These are phyloP conservation scores for Baryphthengus martii DNA, from an alignment of 2,113 vertebrate species.

Conservation along the genomic window DNA sequence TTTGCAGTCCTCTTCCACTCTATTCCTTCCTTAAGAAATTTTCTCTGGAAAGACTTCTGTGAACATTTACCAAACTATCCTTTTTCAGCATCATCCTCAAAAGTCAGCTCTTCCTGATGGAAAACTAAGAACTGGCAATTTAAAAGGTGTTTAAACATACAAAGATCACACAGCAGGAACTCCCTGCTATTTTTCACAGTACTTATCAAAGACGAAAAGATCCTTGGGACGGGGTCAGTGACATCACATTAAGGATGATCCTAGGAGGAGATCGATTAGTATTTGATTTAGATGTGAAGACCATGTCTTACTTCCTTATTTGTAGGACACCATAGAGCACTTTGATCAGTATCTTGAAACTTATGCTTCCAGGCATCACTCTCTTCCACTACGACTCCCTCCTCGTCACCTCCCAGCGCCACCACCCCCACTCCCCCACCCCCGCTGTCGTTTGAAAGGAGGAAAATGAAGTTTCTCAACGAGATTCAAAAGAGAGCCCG, in stretches of 20 bases:
- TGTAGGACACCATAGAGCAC: not conserved
- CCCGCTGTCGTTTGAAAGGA: fast-evolving
- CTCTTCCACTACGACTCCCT: not conserved
- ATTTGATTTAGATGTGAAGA: not conserved
- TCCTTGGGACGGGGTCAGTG: not conserved
- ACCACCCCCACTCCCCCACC: not conserved
- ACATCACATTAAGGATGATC: not conserved
- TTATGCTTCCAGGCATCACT: not conserved
- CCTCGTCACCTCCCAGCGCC: no score
- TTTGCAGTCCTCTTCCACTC: not conserved
- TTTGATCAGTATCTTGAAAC: not conserved
- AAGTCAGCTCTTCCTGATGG: not conserved
- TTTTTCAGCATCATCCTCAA: not conserved
- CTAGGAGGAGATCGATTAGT: not conserved
- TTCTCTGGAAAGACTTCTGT: not conserved
- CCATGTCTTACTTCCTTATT: not conserved
- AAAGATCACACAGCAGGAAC: not conserved
- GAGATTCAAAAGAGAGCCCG: not conserved
- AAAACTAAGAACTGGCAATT: not conserved
- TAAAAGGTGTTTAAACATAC: not conserved
- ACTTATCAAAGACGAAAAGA: not conserved
- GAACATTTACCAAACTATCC: not conserved
- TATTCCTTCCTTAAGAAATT: not conserved
- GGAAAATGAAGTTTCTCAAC: not conserved
- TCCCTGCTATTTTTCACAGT: not conserved